Base-by-base conservation (phyloP, 2,888 invertebrate species). In the Diarsia dahlii region DNA sequence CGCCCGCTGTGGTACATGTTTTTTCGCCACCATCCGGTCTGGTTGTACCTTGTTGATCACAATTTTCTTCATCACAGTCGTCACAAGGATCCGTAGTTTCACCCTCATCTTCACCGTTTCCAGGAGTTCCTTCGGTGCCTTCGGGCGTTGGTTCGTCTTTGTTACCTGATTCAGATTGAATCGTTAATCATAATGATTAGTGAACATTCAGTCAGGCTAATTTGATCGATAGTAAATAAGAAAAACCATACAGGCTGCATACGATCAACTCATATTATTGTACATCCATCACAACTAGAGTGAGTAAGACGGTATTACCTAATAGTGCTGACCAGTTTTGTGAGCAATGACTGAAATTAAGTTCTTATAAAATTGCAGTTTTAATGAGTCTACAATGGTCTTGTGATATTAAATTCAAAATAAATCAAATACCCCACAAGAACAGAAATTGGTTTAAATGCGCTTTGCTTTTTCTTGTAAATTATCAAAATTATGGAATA, bases 31-130 rank as follows among this genome's bases (percentile, higher is more conserved):
- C 54, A 45, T 66, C 46, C 1, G 13, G 10, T 15, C 39, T 46
- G 18, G 39, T 58, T 9, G 8, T 52, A 8, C 12, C 48, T 60
- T 66, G 48, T 6, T 1, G 4, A 45, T 66, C 65, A 60, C 73
- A 81, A 10, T 63, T 70, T 8, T 50, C 20, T 66, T 56, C 45
- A 12, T 20, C n/a, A 46, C 81, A 82, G 4, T 70, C 23, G 9
- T 67, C 58, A 52, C 72, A 82, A 39, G 72, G 46, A 18, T 52
- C 28, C 2, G 23, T 71, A 12, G 0, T 9, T 0, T 39, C 18
- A 46, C 28, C 18, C 39, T 13, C 34, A 65, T 45, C 34, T 74
- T 71, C 52, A 63, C 52, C 65, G 39, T 74, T 39, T 18, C 34
- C 68, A 0, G 64, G 60, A 28, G 58, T 69, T 48, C 45, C 62